Evolutionary conservation across 2,888 invertebrate genomes (phyloP).

Genomic region (Azorinus chamasolen): DNA sequence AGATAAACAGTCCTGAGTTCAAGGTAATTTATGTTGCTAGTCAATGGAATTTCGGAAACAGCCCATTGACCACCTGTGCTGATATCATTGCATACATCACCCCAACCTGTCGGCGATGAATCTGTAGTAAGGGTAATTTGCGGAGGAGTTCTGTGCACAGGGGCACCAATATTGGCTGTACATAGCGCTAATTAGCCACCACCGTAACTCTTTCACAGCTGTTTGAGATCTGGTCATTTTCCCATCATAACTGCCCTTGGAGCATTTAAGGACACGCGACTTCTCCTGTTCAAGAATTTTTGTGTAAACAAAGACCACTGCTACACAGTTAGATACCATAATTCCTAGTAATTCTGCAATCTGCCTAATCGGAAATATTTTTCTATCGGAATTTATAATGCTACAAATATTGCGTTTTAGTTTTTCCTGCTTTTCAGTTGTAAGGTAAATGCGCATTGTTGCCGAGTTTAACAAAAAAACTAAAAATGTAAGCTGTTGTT

Average conservation of each 20-base stretch:
- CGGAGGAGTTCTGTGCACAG: conserved; percentile 4
- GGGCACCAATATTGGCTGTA: not conserved
- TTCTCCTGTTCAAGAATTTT: conserved; percentile 7
- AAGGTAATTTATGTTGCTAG: conserved; percentile 20
- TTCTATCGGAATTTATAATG: conserved; percentile 21
- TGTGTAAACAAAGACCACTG: conserved; percentile 24
- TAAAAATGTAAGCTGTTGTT: conserved; percentile 35
- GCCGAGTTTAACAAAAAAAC: conserved; percentile 50
- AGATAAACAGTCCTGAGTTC: conserved; percentile 21
- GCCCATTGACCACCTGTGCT: conserved; percentile 29
- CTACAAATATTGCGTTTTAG: conserved; percentile 3
- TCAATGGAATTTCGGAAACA: conserved; percentile 7
- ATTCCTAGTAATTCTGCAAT: not conserved
- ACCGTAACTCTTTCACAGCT: conserved; percentile 7
- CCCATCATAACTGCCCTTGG: conserved; percentile 19
- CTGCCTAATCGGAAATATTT: conserved; percentile 5
- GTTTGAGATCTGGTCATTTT: not conserved
- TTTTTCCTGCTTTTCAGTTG: conserved; percentile 19
- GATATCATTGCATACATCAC: conserved; percentile 7
- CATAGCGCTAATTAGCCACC: conserved; percentile 29
- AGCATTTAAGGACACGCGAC: conserved; percentile 10
- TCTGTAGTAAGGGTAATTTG: conserved; percentile 7
- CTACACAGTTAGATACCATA: no score
- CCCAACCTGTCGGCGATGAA: conserved; percentile 19
- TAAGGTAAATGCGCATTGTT: conserved; percentile 46